These are phyloP conservation scores for Drosophila setosimentum DNA, from an alignment of 2,888 invertebrate genomes.

Conservation along the genomic window DNA sequence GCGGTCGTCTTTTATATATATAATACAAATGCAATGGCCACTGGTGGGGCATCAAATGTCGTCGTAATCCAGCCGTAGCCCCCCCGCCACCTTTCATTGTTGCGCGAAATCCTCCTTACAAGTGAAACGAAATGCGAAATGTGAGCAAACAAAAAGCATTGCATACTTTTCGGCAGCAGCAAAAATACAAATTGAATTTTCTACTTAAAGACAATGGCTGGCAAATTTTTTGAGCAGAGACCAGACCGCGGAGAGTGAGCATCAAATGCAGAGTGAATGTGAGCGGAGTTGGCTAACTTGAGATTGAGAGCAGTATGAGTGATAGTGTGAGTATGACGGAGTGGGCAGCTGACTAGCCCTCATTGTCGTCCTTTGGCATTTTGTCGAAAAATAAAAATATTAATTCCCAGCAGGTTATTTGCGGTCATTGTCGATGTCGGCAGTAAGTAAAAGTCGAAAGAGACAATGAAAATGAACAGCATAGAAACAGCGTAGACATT, in stretches of 20 bases:
- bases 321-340: conserved; percentile 4
- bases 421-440: conserved; percentile 27
- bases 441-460: conserved; percentile 24
- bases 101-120: background rate
- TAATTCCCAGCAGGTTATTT: conserved; percentile 72
- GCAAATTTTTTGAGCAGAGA: conserved; percentile 52
- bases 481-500: conserved; percentile 40
- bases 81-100: background rate
- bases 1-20: conserved; percentile 27
- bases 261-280: conserved; percentile 6
- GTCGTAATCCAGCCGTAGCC: conserved; percentile 11
- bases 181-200: conserved; percentile 73
- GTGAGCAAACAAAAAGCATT: conserved; percentile 51
- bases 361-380: conserved; percentile 62
- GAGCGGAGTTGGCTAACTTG: background rate
- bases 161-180: conserved; percentile 45
- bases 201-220: conserved; percentile 72
- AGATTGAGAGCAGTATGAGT: conserved; percentile 1
- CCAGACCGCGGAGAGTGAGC: conserved; percentile 3
- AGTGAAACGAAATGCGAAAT: conserved; percentile 30
- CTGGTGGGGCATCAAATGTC: conserved; percentile 60
- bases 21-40: conserved; percentile 59
- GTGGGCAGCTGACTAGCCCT: conserved; percentile 1
- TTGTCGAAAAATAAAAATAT: conserved; percentile 72
- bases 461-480: conserved; percentile 49